Base-by-base conservation (phyloP, 2,888 invertebrate species). In the Pediacus dermestoides region DNA sequence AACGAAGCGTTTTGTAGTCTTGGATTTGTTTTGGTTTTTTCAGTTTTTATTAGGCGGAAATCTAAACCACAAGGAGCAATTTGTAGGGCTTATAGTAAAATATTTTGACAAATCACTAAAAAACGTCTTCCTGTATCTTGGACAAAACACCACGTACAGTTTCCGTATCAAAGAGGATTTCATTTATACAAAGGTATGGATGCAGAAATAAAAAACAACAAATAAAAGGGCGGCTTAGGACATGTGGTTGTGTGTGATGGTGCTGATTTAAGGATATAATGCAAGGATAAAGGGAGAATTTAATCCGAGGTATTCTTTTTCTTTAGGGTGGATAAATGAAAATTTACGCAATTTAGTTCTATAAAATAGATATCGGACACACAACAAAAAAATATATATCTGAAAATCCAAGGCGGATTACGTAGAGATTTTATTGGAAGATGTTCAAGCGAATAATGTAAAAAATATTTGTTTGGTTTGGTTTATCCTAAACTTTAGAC, bases 21-120 rank as follows among this genome's bases (percentile, higher is more conserved):
- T n/a, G n/a, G n/a, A n/a, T n/a, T n/a, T n/a, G n/a, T n/a, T n/a
- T n/a, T n/a, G n/a, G n/a, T n/a, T n/a, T n/a, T n/a, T n/a, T n/a
- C n/a, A n/a, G n/a, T n/a, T n/a, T n/a, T n/a, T n/a, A n/a, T n/a
- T n/a, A n/a, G n/a, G n/a, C n/a, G n/a, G n/a, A n/a, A n/a, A n/a
- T n/a, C n/a, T n/a, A n/a, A n/a, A n/a, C n/a, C n/a, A n/a, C n/a
- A n/a, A n/a, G n/a, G n/a, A n/a, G n/a, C n/a, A n/a, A n/a, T n/a
- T n/a, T n/a, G n/a, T n/a, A n/a, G n/a, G n/a, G n/a, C n/a, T n/a
- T n/a, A n/a, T n/a, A n/a, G n/a, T 13, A 28, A 38, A 47, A 46
- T 46, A 52, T 52, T 46, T 50, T 50, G 49, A 52, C 49, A 44
- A 42, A 46, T 48, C 46, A 44, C 36, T n/a, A 45, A 52, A 45